Evolutionary conservation across 2,113 vertebrate genomes (phyloP).

Genomic region (Corythornis cristatus): DNA sequence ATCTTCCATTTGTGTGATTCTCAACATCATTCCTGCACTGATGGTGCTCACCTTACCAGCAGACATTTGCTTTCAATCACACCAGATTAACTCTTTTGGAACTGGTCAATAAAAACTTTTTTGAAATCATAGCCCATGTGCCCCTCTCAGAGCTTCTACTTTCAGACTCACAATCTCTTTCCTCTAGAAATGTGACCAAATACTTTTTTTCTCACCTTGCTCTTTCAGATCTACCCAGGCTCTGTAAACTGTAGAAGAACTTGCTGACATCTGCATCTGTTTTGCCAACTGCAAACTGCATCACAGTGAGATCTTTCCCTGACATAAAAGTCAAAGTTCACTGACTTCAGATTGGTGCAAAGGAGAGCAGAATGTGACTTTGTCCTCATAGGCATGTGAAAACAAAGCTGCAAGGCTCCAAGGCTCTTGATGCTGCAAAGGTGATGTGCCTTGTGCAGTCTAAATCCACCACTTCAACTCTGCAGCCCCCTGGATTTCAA

Average conservation of each 20-base stretch:
- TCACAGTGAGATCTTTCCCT: neutral
- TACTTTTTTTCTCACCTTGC: neutral
- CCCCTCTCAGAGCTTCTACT: neutral
- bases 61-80: neutral
- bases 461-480: neutral
- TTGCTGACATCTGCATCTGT: neutral
- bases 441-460: neutral
- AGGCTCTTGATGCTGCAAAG: neutral
- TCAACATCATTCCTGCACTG: rapidly evolving
- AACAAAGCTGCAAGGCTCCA: neutral
- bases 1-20: neutral
- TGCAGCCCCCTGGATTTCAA: neutral
- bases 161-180: neutral
- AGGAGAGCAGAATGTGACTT: neutral
- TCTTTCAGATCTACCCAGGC: neutral
- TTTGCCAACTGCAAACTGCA: neutral
- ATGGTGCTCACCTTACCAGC: neutral
- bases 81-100: neutral
- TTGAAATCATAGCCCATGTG: neutral
- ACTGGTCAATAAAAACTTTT: neutral
- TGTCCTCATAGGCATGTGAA: neutral
- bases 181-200: neutral
- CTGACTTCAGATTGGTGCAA: neutral
- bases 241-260: neutral
- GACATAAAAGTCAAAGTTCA: neutral